Conservation (phyloP, 2,797 vertebrate species). For the Pagetopsis macropterus region DNA sequence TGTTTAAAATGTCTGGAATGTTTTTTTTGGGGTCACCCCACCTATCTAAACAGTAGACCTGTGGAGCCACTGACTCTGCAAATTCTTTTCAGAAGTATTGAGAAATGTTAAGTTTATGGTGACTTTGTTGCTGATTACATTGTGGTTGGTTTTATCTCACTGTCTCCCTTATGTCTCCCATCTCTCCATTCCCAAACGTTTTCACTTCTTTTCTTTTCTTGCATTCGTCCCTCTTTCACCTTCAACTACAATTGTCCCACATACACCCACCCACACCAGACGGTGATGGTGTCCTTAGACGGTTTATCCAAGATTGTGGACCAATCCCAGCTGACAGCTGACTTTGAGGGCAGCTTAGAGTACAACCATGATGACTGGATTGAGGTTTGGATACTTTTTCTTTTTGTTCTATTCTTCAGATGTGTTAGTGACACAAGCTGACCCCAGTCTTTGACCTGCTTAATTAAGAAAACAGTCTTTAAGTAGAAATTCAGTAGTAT, state of each 20-base stretch:
- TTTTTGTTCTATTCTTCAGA: neutral
- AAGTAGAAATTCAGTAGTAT: neutral
- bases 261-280: conserved; percentile 76
- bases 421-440: neutral
- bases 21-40: conserved; percentile 27
- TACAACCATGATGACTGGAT: conserved; percentile 99
- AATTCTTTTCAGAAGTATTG: conserved; percentile 55
- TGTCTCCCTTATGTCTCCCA: neutral
- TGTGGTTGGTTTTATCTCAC: neutral
- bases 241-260: neutral
- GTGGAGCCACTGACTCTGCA: conserved; percentile 28
- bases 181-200: neutral
- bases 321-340: conserved; percentile 95
- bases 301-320: conserved; percentile 98
- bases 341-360: conserved; percentile 96
- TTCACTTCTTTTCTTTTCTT: neutral
- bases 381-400: conserved; percentile 86
- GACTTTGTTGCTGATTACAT: conserved; percentile 12
- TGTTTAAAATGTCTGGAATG: conserved; percentile 55
- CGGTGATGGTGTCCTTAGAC: conserved; percentile 98
- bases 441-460: neutral
- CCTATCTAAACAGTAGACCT: conserved; percentile 49
- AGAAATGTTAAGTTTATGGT: conserved; percentile 12
- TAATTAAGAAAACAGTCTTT: conserved; percentile 8
- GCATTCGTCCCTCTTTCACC: neutral